A percentile compares a stretch with the other conserved stretches of the same genome.
phyloP scores from a whole-genome alignment of 2,888 invertebrate genomes.

The Ferdinandea cuprea region DNA sequence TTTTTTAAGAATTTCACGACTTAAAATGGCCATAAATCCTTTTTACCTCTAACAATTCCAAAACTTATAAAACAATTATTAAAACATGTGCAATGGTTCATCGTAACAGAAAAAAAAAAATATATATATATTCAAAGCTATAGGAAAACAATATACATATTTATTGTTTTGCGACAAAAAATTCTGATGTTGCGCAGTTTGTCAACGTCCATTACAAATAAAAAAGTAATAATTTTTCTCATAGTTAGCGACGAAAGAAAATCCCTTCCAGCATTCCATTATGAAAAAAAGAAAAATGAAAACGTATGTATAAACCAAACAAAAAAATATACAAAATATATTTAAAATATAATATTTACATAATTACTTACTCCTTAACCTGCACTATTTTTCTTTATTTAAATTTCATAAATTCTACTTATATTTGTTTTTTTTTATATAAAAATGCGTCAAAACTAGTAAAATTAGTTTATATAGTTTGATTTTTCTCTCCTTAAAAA shows the following conservation, averaged over 20 bases:
- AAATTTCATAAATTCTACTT: slow-evolving; percentile 37
- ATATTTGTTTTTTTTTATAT: slow-evolving; percentile 1
- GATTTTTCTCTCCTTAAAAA: slow-evolving; percentile 36
- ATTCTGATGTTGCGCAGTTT: slow-evolving; percentile 83
- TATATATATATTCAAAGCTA: slow-evolving; percentile 66
- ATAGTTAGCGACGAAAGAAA: slow-evolving; percentile 54
- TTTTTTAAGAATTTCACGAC: slow-evolving; percentile 3
- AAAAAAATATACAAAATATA: slow-evolving; percentile 25
- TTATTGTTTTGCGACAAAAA: slow-evolving; percentile 76
- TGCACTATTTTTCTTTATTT: slow-evolving; percentile 27
- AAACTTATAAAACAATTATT: slow-evolving; percentile 5
- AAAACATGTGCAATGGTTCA: slow-evolving; percentile 63
- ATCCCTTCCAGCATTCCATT: slow-evolving; percentile 30
- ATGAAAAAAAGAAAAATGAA: slow-evolving; percentile 41
- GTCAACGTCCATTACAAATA: slow-evolving; percentile 80
- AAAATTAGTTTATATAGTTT: slow-evolving; percentile 9
- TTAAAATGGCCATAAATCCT: slow-evolving; percentile 57
- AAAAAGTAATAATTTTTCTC: slow-evolving; percentile 55
- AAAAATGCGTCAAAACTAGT: slow-evolving; percentile 10
- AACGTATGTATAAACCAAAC: slow-evolving; percentile 62
- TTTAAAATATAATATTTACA: background rate
- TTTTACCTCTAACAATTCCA: too few species aligned
- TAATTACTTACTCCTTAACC: background rate
- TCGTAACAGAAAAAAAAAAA: slow-evolving; percentile 23
- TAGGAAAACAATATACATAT: slow-evolving; percentile 54